Conservation (phyloP, 2,113 vertebrate genomes). For the Hyperoodon ampullatus region DNA sequence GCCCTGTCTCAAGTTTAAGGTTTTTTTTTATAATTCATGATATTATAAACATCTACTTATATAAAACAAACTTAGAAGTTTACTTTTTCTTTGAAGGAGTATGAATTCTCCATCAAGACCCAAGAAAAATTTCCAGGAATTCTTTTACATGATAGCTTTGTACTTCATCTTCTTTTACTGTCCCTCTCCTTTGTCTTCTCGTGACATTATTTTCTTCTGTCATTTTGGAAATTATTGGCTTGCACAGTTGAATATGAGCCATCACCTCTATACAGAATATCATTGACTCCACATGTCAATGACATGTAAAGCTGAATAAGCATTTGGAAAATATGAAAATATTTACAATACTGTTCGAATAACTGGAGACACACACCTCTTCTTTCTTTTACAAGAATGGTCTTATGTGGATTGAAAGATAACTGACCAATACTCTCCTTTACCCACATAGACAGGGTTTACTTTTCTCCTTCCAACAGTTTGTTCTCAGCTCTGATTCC, state of each 20-base stretch:
- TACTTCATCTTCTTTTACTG: background rate
- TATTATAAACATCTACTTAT: background rate
- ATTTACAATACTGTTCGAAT: background rate
- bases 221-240: background rate
- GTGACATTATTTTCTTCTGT: background rate
- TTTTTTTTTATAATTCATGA: background rate
- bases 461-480: background rate
- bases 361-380: background rate
- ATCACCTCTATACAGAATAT: background rate
- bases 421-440: background rate
- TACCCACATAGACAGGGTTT: background rate
- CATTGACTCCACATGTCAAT: background rate
- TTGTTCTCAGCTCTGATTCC: background rate
- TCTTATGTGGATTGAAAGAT: background rate
- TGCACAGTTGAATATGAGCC: background rate
- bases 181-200: background rate
- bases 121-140: background rate
- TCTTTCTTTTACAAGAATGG: background rate
- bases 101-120: background rate
- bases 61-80: background rate
- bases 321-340: background rate
- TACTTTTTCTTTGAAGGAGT: conserved; percentile 7
- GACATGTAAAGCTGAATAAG: background rate
- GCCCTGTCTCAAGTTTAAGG: background rate
- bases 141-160: background rate